Evolutionary conservation across 2,888 invertebrate genomes (phyloP).

Genomic region (Megastigmus dorsalis): DNA sequence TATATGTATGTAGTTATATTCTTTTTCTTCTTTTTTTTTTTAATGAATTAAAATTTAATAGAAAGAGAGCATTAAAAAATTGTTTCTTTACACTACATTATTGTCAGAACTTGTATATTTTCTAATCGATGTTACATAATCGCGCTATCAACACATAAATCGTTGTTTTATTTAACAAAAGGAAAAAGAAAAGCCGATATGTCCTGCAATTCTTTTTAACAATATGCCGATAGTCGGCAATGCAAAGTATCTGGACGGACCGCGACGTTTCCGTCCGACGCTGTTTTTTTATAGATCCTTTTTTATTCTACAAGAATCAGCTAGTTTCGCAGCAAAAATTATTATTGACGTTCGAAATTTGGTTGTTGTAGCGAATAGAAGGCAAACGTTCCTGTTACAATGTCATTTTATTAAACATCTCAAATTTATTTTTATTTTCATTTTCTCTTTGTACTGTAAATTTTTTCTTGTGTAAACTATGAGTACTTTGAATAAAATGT

Average conservation of each 20-base stretch:
- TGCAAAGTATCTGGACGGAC: constrained; percentile 47
- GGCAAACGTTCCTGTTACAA: neutral
- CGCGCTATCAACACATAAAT: constrained; percentile 15
- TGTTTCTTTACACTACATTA: constrained; percentile 42
- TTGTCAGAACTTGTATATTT: constrained; percentile 48
- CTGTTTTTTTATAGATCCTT: constrained; percentile 54
- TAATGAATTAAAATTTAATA: constrained; percentile 25
- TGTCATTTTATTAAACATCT: neutral
- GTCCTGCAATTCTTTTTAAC: constrained; percentile 54
- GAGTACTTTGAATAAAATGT: constrained; percentile 24
- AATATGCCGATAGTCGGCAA: constrained; percentile 47
- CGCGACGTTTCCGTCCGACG: constrained; percentile 49
- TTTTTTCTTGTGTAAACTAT: neutral
- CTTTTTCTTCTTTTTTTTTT: constrained; percentile 16
- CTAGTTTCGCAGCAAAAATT: constrained; percentile 45
- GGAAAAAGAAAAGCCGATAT: constrained; percentile 38
- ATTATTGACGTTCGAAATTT: constrained; percentile 15
- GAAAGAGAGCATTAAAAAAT: constrained; percentile 16
- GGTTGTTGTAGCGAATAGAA: neutral
- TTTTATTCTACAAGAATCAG: constrained; percentile 51
- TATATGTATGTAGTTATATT: constrained; percentile 37
- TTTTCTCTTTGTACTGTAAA: constrained; percentile 16
- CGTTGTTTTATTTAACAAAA: constrained; percentile 50
- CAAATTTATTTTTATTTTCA: constrained; percentile 15
- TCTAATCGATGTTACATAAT: constrained; percentile 41